Evolutionary conservation across 2,113 vertebrate genomes (phyloP).

Genomic region (Oenanthe melanoleuca): DNA sequence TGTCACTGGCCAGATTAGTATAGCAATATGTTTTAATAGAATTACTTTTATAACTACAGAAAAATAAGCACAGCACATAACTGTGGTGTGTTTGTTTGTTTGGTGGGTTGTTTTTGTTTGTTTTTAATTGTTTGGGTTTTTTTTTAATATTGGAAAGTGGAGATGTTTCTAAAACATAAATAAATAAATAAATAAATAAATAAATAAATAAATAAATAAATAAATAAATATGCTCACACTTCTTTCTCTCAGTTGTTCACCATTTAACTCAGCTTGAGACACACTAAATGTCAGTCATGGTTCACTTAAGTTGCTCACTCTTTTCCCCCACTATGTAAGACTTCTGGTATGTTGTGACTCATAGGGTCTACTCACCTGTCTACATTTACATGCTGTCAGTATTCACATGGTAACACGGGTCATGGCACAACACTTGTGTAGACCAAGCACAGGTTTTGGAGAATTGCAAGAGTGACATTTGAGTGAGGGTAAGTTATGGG

Average conservation of each 20-base stretch:
- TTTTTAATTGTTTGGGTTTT: not conserved
- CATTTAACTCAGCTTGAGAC: not conserved
- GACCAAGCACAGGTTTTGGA: not conserved
- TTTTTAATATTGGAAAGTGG: not conserved
- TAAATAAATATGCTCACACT: not conserved
- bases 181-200: not conserved
- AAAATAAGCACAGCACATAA: not conserved
- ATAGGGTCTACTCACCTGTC: not conserved
- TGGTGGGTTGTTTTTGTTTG: too few species aligned
- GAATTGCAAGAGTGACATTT: not conserved
- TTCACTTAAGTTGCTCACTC: not conserved
- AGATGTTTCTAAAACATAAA: not conserved
- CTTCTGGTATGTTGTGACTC: not conserved
- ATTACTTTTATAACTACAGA: not conserved
- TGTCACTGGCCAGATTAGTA: not conserved
- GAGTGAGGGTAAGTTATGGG: not conserved
- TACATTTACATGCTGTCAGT: not conserved
- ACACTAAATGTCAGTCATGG: not conserved
- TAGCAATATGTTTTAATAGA: not conserved
- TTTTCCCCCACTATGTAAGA: not conserved
- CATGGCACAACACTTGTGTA: not conserved
- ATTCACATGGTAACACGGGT: not conserved
- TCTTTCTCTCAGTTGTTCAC: not conserved
- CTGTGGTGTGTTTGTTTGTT: not conserved
- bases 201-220: not conserved